These are phyloP conservation scores for Oscheius myriophilus DNA, from an alignment of 2,888 invertebrate species.

Conservation along the genomic window DNA sequence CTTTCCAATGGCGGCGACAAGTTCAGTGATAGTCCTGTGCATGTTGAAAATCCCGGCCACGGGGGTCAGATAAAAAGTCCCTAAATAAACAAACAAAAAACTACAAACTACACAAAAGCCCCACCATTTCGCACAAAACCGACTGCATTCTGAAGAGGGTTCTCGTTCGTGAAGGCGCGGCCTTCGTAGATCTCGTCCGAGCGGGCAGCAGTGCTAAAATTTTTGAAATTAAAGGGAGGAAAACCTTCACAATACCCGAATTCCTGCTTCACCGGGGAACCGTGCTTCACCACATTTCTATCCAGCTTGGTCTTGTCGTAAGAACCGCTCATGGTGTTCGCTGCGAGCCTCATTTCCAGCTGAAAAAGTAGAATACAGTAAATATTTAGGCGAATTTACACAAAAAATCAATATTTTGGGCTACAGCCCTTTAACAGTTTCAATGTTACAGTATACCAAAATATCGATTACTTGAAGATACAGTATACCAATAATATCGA, in stretches of 20 bases:
- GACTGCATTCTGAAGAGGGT: conserved; percentile 36
- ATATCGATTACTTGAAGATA: too few relatives aligned
- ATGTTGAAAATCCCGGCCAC: conserved; percentile 45
- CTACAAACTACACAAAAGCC: not conserved
- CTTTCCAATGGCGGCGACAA: conserved; percentile 25
- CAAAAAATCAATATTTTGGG: too few relatives aligned
- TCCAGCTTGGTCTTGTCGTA: conserved; percentile 32
- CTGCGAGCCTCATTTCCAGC: conserved; percentile 47
- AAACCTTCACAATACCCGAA: not conserved
- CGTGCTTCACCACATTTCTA: conserved; percentile 2
- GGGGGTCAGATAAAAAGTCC: conserved; percentile 37
- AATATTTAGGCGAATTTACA: too few relatives aligned
- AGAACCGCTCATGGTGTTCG: conserved; percentile 39
- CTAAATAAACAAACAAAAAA: conserved; percentile 28
- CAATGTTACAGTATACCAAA: too few relatives aligned
- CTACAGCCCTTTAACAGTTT: too few relatives aligned
- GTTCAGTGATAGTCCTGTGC: conserved; percentile 40
- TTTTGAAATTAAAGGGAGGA: not conserved
- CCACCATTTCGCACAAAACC: conserved; percentile 40
- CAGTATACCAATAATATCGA: too few relatives aligned
- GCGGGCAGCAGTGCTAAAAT: conserved; percentile 23
- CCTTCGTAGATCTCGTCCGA: conserved; percentile 51
- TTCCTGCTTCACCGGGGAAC: conserved; percentile 15
- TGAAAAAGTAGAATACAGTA: conserved; percentile 23
- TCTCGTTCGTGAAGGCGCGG: conserved; percentile 37